phyloP scores from a whole-genome alignment of 2,888 invertebrate species.

The Conchocele bisecta region DNA sequence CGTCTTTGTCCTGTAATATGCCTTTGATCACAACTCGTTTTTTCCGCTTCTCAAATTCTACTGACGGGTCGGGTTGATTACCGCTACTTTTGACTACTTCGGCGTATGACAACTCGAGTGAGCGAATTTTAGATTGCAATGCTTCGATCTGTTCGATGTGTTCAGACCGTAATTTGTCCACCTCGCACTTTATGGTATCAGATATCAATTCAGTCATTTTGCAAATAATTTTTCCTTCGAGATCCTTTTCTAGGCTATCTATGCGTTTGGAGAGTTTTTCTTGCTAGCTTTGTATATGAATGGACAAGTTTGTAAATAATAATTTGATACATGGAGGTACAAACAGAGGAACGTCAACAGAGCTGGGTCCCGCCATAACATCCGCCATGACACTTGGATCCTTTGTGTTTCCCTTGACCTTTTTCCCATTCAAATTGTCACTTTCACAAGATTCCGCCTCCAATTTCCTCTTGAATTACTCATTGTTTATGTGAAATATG shows the following conservation, averaged over 20 bases:
- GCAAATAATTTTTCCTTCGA: constrained; percentile 1
- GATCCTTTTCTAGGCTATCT: not conserved
- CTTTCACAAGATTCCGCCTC: too few relatives aligned
- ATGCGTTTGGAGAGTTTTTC: not conserved
- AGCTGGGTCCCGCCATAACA: too few relatives aligned
- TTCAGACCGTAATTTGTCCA: constrained; percentile 4
- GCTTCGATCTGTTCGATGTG: not conserved
- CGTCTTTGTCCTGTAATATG: not conserved
- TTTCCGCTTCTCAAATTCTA: constrained; percentile 1
- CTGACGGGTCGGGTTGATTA: not conserved
- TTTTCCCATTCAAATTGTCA: too few relatives aligned
- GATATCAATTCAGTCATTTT: constrained; percentile 1
- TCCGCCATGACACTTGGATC: too few relatives aligned
- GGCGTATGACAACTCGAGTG: not conserved
- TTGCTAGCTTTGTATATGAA: not conserved
- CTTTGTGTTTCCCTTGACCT: too few relatives aligned
- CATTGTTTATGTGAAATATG: too few relatives aligned
- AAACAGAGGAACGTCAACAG: too few relatives aligned
- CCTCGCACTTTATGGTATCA: not conserved
- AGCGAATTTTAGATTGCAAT: not conserved
- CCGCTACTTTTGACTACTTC: constrained; percentile 1
- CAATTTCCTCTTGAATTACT: too few relatives aligned
- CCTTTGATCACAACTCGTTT: not conserved
- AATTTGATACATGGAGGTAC: not conserved
- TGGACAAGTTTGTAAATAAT: not conserved